Base-by-base conservation (phyloP, 2,797 vertebrate species). In the Mionectes olivaceus region DNA sequence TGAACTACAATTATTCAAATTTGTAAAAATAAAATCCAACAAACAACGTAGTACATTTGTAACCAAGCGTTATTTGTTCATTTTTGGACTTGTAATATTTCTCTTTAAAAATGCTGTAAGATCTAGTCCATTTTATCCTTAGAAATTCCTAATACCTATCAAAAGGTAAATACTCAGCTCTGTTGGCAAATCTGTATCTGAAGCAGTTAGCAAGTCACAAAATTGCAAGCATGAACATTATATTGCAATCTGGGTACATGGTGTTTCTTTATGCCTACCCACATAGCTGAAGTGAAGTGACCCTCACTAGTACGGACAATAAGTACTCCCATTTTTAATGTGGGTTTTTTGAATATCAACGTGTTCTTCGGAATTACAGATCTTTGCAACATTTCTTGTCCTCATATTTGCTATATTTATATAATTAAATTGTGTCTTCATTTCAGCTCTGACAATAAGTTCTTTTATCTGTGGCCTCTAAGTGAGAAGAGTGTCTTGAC, bases 291-390 rank as follows among this genome's bases (percentile, higher is more conserved):
- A 33, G 8, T 65, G 37, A 84, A 89, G 55, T 12, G 2, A 41
- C 52, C 13, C 2, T 74, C 2, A 0, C 32, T 52, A 41, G 5
- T 2, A 41, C 0, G 4, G n/a, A 7, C 0, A 7, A 43, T 23
- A 70, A 83, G 8, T 10, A 30, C 3, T 46, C 7, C 13, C 1
- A 9, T 10, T 37, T 53, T 53, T 4, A 23, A 8, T 47, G 23
- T 49, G 39, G 4, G 19, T 70, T 89, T 78, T 89, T 52, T 57
- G 13, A 6, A 35, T 39, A 70, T 5, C 1, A 88, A 68, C 8
- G 7, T 94, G 90, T 74, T 79, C 32, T 79, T 80, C 32, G 60
- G 25, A 82, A 53, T 21, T 61, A 68, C 6, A 84, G 67, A 75
- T 74, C 79, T 91, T 80, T 63, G 22, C 41, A 67, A 61, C 24